Evolutionary conservation across 2,888 invertebrate genomes (phyloP).

Genomic region (Noctua janthe): DNA sequence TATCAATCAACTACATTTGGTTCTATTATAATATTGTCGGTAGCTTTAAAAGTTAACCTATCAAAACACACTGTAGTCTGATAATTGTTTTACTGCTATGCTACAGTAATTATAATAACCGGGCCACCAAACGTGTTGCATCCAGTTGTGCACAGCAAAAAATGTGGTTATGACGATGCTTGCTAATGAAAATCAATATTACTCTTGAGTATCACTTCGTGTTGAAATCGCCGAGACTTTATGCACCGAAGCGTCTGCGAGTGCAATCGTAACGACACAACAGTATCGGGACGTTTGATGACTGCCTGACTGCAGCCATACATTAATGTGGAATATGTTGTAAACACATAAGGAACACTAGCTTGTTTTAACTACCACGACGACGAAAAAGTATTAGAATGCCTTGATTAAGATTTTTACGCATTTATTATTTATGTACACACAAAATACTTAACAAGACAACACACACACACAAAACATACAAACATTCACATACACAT

Average conservation of each 20-base stretch:
- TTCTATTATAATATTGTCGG: neutral
- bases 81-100: slow-evolving; percentile 27
- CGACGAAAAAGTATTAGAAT: neutral
- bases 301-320: slow-evolving; percentile 15
- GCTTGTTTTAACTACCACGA: neutral
- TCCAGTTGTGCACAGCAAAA: slow-evolving; percentile 14
- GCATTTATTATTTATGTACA: neutral
- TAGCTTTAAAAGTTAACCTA: slow-evolving; percentile 9
- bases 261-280: slow-evolving; percentile 48
- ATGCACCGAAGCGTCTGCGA: slow-evolving; percentile 48
- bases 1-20: neutral
- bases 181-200: slow-evolving; percentile 53
- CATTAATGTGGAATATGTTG: slow-evolving; percentile 18
- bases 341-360: slow-evolving; percentile 32
- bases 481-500: no score
- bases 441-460: no score
- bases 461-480: no score
- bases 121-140: slow-evolving; percentile 10
- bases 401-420: neutral
- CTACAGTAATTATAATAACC: slow-evolving; percentile 37
- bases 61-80: neutral
- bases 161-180: slow-evolving; percentile 11
- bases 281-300: slow-evolving; percentile 37
- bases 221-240: slow-evolving; percentile 49
- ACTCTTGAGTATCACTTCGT: slow-evolving; percentile 37